Evolutionary conservation across 2,888 invertebrate genomes (phyloP).

Genomic region (Malthinus flaveolus): DNA sequence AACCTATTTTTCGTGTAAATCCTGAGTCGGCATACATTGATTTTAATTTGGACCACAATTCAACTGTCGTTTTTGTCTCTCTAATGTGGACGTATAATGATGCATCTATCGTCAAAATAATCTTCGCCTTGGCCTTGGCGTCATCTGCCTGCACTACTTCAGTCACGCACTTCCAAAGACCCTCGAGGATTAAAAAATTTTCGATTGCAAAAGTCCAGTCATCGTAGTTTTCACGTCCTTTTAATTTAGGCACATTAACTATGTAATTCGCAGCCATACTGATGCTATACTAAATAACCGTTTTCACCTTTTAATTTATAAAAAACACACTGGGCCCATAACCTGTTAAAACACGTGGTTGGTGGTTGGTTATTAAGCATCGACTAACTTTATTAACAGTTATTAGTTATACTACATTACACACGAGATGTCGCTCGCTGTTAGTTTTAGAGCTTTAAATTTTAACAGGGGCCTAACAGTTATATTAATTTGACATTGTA

Average conservation of each 20-base stretch:
- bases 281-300: too few species aligned
- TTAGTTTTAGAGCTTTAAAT: too few species aligned
- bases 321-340: neutral
- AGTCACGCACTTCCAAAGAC: conserved; percentile 22
- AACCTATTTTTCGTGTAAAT: conserved; percentile 33
- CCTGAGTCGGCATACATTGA: conserved; percentile 34
- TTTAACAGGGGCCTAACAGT: too few species aligned
- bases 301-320: too few species aligned
- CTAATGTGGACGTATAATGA: conserved; percentile 37
- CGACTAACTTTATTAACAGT: too few species aligned
- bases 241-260: conserved; percentile 17
- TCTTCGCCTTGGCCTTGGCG: conserved; percentile 28
- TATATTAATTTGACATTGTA: too few species aligned
- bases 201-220: conserved; percentile 34
- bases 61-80: conserved; percentile 29
- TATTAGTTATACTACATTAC: too few species aligned
- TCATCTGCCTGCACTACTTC: conserved; percentile 17
- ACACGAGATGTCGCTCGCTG: too few species aligned
- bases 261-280: neutral
- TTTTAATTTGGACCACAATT: conserved; percentile 35
- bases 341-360: neutral
- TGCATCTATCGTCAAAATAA: conserved; percentile 33
- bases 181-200: conserved; percentile 29
- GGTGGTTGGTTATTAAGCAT: too few species aligned
- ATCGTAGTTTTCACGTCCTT: conserved; percentile 34